Percentiles rank a stretch among this genome's conserved stretches.
These are phyloP conservation scores for Lutra lutra DNA, from an alignment of 2,797 vertebrate genomes.

Conservation along the genomic window DNA sequence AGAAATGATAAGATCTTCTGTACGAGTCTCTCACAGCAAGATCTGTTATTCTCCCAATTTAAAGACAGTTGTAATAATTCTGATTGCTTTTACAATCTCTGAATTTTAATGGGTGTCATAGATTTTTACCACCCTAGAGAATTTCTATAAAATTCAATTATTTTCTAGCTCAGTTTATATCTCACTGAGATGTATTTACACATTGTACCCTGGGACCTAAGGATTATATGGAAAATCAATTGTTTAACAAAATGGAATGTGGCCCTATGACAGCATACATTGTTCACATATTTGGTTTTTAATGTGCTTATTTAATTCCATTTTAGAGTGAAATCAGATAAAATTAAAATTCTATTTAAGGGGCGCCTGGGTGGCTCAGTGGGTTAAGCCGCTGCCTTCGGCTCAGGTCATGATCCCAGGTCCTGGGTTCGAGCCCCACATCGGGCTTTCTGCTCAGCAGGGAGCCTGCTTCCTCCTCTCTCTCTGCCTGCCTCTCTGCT, in stretches of 20 bases:
- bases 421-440: no score
- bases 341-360: slow-evolving; percentile 70
- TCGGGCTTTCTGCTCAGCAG: no score
- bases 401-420: no score
- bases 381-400: no score
- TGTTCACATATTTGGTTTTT: slow-evolving; percentile 20
- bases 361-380: no score
- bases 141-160: slow-evolving; percentile 85
- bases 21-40: slow-evolving; percentile 40
- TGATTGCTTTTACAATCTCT: slow-evolving; percentile 73
- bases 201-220: slow-evolving; percentile 68
- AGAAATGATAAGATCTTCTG: not conserved
- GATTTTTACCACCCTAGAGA: slow-evolving; percentile 82
- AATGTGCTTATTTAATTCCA: slow-evolving; percentile 59
- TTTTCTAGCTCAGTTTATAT: slow-evolving; percentile 80
- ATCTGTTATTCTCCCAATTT: not conserved
- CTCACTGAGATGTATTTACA: slow-evolving; percentile 79
- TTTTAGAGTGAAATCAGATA: slow-evolving; percentile 70
- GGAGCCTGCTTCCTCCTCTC: no score
- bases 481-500: no score
- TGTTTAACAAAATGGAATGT: slow-evolving; percentile 79
- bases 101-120: slow-evolving; percentile 81
- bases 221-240: slow-evolving; percentile 85
- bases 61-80: slow-evolving; percentile 69
- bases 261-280: not conserved